Conservation (phyloP, 2,888 invertebrate species). For the Apoda limacodes region DNA sequence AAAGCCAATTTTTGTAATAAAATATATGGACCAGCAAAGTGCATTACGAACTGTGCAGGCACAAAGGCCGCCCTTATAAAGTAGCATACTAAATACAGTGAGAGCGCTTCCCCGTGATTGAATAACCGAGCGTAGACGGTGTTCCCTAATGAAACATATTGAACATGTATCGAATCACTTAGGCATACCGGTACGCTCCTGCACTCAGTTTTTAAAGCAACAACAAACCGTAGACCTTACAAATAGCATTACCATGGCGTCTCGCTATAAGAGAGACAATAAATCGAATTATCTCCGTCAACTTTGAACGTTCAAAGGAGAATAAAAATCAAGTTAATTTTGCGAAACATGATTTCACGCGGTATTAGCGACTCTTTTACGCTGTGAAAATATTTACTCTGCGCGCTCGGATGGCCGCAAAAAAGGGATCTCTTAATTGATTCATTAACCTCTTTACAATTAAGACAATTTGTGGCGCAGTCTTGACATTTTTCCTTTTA, state of each 20-base stretch:
- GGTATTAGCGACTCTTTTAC: slow-evolving; percentile 45
- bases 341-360: slow-evolving; percentile 54
- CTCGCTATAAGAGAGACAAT: slow-evolving; percentile 63
- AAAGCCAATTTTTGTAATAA: too few species aligned
- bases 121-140: slow-evolving; percentile 60
- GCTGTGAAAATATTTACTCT: slow-evolving; percentile 52
- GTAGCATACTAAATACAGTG: too few species aligned
- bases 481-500: too few species aligned
- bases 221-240: slow-evolving; percentile 56
- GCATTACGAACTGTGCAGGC: too few species aligned
- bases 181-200: slow-evolving; percentile 53
- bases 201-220: slow-evolving; percentile 54
- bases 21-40: too few species aligned
- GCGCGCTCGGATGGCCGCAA: slow-evolving; percentile 35
- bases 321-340: slow-evolving; percentile 53
- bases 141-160: slow-evolving; percentile 67
- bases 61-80: too few species aligned
- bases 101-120: slow-evolving; percentile 51
- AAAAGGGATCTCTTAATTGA: slow-evolving; percentile 49
- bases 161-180: slow-evolving; percentile 69
- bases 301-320: slow-evolving; percentile 60
- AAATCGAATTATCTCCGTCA: slow-evolving; percentile 60
- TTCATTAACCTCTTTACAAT: slow-evolving; percentile 54
- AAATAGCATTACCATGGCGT: slow-evolving; percentile 59
- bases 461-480: slow-evolving; percentile 42